Evolutionary conservation across 2,113 vertebrate species (phyloP).

Genomic region (Gasterosteus nipponicus): DNA sequence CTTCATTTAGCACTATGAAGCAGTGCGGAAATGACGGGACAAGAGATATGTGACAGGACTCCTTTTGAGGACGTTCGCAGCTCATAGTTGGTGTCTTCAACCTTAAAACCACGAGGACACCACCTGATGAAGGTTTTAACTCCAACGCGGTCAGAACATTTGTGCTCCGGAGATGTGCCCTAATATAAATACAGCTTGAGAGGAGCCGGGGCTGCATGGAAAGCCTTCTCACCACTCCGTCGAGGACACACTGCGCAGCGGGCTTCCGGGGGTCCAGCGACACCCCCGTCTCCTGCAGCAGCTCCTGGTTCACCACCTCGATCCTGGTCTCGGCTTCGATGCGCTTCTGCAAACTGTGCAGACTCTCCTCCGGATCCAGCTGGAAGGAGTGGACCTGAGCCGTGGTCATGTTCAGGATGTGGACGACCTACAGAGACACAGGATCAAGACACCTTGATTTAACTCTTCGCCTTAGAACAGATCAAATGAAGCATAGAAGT

Average conservation of each 20-base stretch:
- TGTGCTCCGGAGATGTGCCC: background rate
- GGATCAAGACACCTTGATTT: background rate
- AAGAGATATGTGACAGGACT: background rate
- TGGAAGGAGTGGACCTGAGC: slow-evolving; percentile 94
- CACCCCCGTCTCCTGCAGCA: slow-evolving; percentile 95
- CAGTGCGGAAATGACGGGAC: background rate
- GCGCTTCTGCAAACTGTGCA: slow-evolving; percentile 91
- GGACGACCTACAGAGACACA: slow-evolving; percentile 86
- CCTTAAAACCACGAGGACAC: background rate
- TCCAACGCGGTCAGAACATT: background rate
- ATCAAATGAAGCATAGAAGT: too few species aligned
- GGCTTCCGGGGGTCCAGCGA: slow-evolving; percentile 95
- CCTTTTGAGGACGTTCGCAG: background rate
- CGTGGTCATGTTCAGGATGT: slow-evolving; percentile 97
- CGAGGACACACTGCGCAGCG: slow-evolving; percentile 94
- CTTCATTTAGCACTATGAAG: background rate
- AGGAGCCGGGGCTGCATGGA: background rate
- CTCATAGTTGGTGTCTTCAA: background rate
- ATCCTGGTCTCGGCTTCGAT: slow-evolving; percentile 93
- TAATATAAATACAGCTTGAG: background rate
- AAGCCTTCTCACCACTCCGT: slow-evolving; percentile 86
- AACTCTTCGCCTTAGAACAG: too few species aligned
- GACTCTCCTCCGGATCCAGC: slow-evolving; percentile 89
- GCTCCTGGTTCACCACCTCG: slow-evolving; percentile 91
- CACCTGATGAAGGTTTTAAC: background rate